Evolutionary conservation across 2,113 vertebrate species (phyloP).

Genomic region (Hemibagrus wyckioides): DNA sequence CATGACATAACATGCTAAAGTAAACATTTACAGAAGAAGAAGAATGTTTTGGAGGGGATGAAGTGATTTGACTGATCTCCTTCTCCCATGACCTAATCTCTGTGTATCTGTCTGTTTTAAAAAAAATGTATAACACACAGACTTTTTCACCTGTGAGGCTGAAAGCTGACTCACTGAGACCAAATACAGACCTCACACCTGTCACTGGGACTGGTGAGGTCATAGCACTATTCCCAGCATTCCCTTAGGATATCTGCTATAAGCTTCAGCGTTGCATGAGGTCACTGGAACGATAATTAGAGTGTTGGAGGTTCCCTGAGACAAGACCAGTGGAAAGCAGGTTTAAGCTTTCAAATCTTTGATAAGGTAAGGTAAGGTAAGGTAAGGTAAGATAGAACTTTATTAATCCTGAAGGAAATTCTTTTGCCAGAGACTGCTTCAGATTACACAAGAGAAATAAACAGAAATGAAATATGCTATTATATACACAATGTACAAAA

Average conservation of each 20-base stretch:
- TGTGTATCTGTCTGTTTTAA: background rate
- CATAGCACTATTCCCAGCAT: background rate
- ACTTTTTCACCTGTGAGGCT: background rate
- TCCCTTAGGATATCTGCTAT: background rate
- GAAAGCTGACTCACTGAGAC: constrained; percentile 6
- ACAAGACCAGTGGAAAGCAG: background rate
- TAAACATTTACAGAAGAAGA: constrained; percentile 21
- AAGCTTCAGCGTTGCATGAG: background rate
- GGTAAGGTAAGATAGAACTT: no score
- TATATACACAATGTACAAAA: no score
- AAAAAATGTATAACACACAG: background rate
- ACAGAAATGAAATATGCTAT: no score
- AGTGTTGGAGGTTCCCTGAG: background rate
- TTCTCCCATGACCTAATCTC: constrained; percentile 50
- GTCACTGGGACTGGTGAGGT: constrained; percentile 7
- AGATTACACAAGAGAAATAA: no score
- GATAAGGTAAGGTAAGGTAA: no score
- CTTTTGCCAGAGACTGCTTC: no score
- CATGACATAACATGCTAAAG: constrained; percentile 24
- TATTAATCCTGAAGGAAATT: no score
- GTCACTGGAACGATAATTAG: background rate
- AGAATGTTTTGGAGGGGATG: background rate
- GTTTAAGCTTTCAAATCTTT: no score
- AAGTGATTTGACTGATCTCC: background rate
- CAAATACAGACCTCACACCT: constrained; percentile 5